phyloP scores from a whole-genome alignment of 2,113 vertebrate genomes.

The Neolamprologus toae region DNA sequence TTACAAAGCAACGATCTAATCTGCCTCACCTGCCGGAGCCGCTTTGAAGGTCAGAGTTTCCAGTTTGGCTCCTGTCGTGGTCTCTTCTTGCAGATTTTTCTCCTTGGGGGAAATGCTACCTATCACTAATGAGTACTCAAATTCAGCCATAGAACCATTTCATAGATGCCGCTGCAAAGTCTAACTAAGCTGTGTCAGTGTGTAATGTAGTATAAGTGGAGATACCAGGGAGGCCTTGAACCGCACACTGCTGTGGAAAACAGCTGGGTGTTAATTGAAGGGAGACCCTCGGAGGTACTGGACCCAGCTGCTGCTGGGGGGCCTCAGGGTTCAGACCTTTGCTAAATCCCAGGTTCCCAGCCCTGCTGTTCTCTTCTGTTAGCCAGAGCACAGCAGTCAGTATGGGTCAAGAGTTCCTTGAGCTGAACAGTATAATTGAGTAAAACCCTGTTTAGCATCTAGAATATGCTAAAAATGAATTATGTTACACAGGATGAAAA shows the following conservation, averaged over 20 bases:
- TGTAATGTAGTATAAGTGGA: background rate
- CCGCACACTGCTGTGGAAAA: slow-evolving; percentile 34
- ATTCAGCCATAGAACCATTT: background rate
- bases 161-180: background rate
- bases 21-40: slow-evolving; percentile 28
- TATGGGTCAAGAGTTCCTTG: slow-evolving; percentile 17
- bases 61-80: background rate
- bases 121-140: background rate
- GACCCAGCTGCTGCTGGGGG: slow-evolving; percentile 28
- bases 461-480: background rate
- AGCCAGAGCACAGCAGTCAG: slow-evolving; percentile 30
- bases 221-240: slow-evolving; percentile 19
- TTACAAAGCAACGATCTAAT: slow-evolving; percentile 24
- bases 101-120: background rate
- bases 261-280: slow-evolving; percentile 61
- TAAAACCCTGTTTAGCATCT: background rate
- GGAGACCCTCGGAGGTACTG: slow-evolving; percentile 37
- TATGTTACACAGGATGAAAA: background rate
- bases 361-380: slow-evolving; percentile 61
- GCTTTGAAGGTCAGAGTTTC: background rate
- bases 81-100: background rate
- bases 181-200: background rate
- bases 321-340: slow-evolving; percentile 31
- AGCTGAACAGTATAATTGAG: slow-evolving; percentile 10
- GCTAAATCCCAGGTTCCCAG: slow-evolving; percentile 56